Base-by-base conservation (phyloP, 2,888 invertebrate species). In the Glyphotaelius pellucidus region DNA sequence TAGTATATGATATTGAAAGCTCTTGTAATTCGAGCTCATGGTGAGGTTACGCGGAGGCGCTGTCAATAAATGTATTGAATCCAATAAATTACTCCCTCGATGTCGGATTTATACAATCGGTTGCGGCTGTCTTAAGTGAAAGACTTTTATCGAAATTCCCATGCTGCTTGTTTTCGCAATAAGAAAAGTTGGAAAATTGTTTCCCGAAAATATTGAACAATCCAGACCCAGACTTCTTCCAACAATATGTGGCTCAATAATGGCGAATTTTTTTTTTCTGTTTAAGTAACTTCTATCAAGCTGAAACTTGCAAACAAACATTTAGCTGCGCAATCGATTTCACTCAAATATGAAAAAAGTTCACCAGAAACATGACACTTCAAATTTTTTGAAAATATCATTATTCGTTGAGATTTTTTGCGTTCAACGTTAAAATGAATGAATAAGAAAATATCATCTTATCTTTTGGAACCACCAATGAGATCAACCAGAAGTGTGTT, bases 81-180 rank as follows among this genome's bases (percentile, higher is more conserved):
- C n/a, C 9, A 47, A 86, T 86, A 86, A 86, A 86, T 86, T 86
- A 86, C 38, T 30, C 86, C 42, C 42, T 14, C 47, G 47, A 30
- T 47, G 47, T 86, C 86, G 47, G 86, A 86, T 86, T 86, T 86
- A 30, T 86, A 47, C 47, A 86, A 86, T 86, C 47, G 47, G 30
- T 32, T 86, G 86, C n/a, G 86, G 86, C 42, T 38, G 86, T 15
- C 42, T 42, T 86, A 38, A 86, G 86, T 86, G 86, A 42, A 86
- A 86, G 86, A 86, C n/a, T 47, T 86, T 30, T 67, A 67, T 67
- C 67, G 25, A 67, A 67, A 67, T 67, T 67, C 67, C 67, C 14
- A 67, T 4, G 67, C 25, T n/a, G 25, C 67, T 25, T n/a, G 67
- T 67, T 67, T 67, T 25, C 67, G 25, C 25, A n/a, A 86, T 30